These are phyloP conservation scores for Drosophila setifemur DNA, from an alignment of 1,140 invertebrate species.

Conservation along the genomic window DNA sequence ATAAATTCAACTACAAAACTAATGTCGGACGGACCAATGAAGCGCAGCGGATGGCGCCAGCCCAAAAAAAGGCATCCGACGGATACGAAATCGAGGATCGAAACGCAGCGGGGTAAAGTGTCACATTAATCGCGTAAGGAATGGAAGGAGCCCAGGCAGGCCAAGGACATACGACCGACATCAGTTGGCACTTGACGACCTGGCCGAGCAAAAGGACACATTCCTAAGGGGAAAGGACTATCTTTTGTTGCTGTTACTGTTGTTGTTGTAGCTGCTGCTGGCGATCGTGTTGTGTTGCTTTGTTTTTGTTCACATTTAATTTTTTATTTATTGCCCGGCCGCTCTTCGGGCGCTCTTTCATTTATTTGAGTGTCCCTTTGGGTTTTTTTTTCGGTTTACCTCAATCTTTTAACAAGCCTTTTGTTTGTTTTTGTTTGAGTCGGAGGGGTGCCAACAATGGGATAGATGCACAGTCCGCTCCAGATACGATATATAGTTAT, in stretches of 20 bases:
- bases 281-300: constrained; percentile 38
- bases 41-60: constrained; percentile 57
- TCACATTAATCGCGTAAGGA: constrained; percentile 51
- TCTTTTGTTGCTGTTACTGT: constrained; percentile 21
- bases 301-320: constrained; percentile 72
- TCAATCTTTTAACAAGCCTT: constrained; percentile 60
- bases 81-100: constrained; percentile 16
- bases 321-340: constrained; percentile 57
- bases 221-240: constrained; percentile 34
- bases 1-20: constrained; percentile 19
- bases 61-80: constrained; percentile 49
- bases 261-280: no score
- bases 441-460: constrained; percentile 26
- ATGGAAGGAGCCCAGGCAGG: background rate
- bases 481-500: constrained; percentile 18
- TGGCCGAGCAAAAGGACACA: constrained; percentile 10
- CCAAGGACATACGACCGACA: constrained; percentile 58
- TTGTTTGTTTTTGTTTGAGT: constrained; percentile 51
- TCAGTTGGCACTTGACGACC: constrained; percentile 59
- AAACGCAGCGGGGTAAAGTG: constrained; percentile 51
- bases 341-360: constrained; percentile 26
- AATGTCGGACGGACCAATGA: constrained; percentile 40
- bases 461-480: background rate
- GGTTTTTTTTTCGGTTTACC: constrained; percentile 34
- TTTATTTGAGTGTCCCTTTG: constrained; percentile 22